Percentiles rank a stretch among this genome's conserved stretches.
Conservation (phyloP, 2,888 invertebrate genomes). For the Invenusta paracnida region DNA sequence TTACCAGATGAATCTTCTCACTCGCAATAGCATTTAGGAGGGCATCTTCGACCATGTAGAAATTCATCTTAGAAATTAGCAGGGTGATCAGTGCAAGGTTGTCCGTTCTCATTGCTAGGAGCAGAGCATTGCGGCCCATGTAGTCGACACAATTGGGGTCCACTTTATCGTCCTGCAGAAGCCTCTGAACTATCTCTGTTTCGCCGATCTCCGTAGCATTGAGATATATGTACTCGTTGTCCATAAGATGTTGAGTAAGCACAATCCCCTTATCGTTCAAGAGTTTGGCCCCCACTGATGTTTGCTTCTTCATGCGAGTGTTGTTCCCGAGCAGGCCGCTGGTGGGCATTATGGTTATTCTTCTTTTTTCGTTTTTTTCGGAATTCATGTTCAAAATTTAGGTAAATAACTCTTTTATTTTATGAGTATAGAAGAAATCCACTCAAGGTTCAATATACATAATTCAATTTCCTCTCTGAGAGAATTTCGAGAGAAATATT, state of each 20-base stretch:
- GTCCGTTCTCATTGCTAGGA: slow-evolving; percentile 66
- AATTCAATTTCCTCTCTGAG: too few species aligned
- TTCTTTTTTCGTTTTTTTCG: too few species aligned
- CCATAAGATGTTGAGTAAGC: slow-evolving; percentile 45
- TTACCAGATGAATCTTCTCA: slow-evolving; percentile 45
- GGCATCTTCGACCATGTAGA: slow-evolving; percentile 53
- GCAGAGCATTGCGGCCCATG: slow-evolving; percentile 67
- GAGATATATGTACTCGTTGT: slow-evolving; percentile 48
- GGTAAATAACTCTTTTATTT: too few species aligned
- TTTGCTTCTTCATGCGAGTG: slow-evolving; percentile 32
- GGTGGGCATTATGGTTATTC: too few species aligned
- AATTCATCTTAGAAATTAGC: slow-evolving; percentile 65
- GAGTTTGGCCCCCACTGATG: slow-evolving; percentile 37
- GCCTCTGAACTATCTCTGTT: slow-evolving; percentile 42
- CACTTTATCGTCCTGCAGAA: slow-evolving; percentile 45
- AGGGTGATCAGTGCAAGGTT: slow-evolving; percentile 66
- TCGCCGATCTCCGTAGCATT: slow-evolving; percentile 48
- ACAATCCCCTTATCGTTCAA: slow-evolving; percentile 32
- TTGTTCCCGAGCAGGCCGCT: too few species aligned
- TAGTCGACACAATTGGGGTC: slow-evolving; percentile 51
- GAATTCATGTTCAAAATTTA: too few species aligned
- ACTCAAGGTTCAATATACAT: too few species aligned
- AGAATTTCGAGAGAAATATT: too few species aligned
- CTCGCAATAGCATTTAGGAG: slow-evolving; percentile 48
- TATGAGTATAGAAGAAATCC: too few species aligned